A percentile compares a stretch with the other conserved stretches of the same genome.
Conservation (phyloP, 2,113 vertebrate genomes). For the Mesembrinibis cayennensis region DNA sequence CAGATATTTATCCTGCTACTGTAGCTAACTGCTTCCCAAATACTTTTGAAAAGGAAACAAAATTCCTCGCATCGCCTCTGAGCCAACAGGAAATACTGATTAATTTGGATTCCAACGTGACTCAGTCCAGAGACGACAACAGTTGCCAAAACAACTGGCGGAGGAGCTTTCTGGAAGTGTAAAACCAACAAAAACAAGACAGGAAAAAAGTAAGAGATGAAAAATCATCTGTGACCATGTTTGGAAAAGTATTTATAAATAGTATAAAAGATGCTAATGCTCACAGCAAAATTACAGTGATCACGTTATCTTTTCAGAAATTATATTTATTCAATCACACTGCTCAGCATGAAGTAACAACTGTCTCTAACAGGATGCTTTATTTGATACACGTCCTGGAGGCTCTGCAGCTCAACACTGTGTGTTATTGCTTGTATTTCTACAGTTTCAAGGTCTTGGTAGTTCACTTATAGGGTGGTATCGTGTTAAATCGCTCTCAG, state of each 20-base stretch:
- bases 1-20: not conserved
- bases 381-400: not conserved
- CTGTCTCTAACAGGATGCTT: not conserved
- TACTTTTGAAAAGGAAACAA: not conserved
- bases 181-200: not conserved
- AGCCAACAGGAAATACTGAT: conserved; percentile 43
- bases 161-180: not conserved
- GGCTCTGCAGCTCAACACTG: not conserved
- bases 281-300: not conserved
- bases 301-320: not conserved
- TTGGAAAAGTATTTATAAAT: not conserved
- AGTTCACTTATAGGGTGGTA: not conserved
- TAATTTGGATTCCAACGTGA: not conserved
- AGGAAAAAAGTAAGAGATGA: not conserved
- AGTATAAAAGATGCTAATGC: not conserved
- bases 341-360: not conserved
- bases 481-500: fast-evolving
- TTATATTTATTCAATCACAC: not conserved
- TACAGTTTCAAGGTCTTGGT: not conserved
- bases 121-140: not conserved
- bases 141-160: not conserved
- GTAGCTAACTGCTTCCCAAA: not conserved
- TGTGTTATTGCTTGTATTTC: not conserved
- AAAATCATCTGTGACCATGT: not conserved
- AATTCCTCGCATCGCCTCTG: not conserved